Evolutionary conservation across 2,797 vertebrate species (phyloP).

Genomic region (Pipistrellus pipistrellus): DNA sequence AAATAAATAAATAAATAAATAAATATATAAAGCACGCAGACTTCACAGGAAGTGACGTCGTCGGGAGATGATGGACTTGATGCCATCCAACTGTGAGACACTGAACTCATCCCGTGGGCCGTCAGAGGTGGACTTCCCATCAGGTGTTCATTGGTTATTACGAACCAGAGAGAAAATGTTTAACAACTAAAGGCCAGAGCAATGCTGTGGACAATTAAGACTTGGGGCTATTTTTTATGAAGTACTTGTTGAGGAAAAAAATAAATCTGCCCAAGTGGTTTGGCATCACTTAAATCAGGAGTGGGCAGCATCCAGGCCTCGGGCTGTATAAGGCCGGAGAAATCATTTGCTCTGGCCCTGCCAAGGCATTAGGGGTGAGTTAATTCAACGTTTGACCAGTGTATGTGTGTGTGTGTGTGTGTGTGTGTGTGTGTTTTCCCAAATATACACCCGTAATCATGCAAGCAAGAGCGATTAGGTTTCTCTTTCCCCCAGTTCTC

Average conservation of each 20-base stretch:
- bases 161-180: slow-evolving; percentile 15
- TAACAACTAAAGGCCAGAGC: background rate
- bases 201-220: background rate
- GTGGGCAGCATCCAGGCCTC: no score
- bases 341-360: no score
- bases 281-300: background rate
- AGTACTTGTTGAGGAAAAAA: background rate
- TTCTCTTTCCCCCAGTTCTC: background rate
- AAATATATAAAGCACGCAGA: background rate
- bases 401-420: background rate
- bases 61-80: background rate
- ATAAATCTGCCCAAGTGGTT: background rate
- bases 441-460: background rate
- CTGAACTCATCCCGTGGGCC: background rate
- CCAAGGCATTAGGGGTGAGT: no score
- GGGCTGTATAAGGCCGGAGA: no score
- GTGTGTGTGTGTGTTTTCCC: background rate
- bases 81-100: background rate
- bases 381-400: no score
- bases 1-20: no score
- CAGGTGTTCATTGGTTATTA: background rate
- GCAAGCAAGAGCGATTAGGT: background rate
- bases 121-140: background rate
- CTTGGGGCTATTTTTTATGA: background rate
- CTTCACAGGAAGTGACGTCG: background rate